These are phyloP conservation scores for Hormiphora californensis DNA, from an alignment of 37 sponge, comb jelly and placozoan species.

Conservation along the genomic window DNA sequence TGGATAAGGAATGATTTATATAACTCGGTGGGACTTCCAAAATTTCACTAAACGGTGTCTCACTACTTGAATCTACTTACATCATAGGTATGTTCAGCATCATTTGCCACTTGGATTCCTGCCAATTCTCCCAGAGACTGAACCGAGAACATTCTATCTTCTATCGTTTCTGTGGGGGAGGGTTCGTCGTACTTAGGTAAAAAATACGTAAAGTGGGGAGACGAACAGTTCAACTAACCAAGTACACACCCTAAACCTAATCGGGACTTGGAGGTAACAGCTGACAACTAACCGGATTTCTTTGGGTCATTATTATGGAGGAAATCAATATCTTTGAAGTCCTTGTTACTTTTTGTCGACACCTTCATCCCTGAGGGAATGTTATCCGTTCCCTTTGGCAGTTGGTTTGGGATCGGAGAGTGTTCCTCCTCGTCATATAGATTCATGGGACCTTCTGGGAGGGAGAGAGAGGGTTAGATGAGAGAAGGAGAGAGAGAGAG, in stretches of 20 bases:
- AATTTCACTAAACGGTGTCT: too few relatives aligned
- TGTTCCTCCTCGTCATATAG: slow-evolving; percentile 46
- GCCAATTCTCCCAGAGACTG: slow-evolving; percentile 23
- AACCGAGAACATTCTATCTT: background rate
- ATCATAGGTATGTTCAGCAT: background rate
- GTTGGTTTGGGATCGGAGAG: slow-evolving; percentile 37
- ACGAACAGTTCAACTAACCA: too few relatives aligned
- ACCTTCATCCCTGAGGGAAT: slow-evolving; percentile 50
- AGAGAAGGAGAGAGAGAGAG: too few relatives aligned
- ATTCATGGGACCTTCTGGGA: slow-evolving; percentile 48
- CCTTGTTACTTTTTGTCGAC: slow-evolving; percentile 48
- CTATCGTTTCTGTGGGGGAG: slow-evolving; percentile 12
- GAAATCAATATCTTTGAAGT: slow-evolving; percentile 49
- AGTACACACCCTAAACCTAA: too few relatives aligned
- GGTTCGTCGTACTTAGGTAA: too few relatives aligned
- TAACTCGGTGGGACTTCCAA: too few relatives aligned
- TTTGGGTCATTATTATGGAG: slow-evolving; percentile 11
- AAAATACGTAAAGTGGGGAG: too few relatives aligned
- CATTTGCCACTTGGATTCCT: slow-evolving; percentile 14
- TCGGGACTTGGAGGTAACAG: too few relatives aligned
- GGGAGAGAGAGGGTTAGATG: too few relatives aligned
- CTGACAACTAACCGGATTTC: too few relatives aligned
- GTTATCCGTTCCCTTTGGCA: slow-evolving; percentile 54
- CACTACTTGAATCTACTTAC: slow-evolving; percentile 17
- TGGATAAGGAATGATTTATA: too few relatives aligned